Evolutionary conservation across 1,140 invertebrate species (phyloP).

Genomic region (Bombus superbus): DNA sequence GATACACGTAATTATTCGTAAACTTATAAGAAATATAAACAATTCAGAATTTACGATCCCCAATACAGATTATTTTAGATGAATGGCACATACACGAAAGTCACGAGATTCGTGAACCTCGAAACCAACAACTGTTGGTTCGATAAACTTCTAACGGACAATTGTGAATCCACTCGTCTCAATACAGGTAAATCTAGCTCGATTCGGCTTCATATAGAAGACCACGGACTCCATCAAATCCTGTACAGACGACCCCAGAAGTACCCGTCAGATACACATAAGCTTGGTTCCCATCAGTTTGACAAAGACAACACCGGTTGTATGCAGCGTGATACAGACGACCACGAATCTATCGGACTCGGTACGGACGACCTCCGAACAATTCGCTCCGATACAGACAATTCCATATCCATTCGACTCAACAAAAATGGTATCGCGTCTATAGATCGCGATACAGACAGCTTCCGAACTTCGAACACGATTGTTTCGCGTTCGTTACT

Average conservation of each 20-base stretch:
- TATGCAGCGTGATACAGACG: not conserved
- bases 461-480: not conserved
- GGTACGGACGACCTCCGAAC: not conserved
- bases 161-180: not conserved
- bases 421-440: not conserved
- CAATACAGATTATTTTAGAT: not conserved
- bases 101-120: not conserved
- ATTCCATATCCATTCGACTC: not conserved
- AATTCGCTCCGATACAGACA: not conserved
- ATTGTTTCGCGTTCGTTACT: not conserved
- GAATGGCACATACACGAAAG: not conserved
- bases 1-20: not conserved
- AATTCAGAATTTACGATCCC: not conserved
- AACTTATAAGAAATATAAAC: not conserved
- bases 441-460: not conserved
- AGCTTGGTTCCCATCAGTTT: not conserved
- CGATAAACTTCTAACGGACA: conserved; percentile 10
- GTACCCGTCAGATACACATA: not conserved
- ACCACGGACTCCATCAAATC: not conserved
- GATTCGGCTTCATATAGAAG: not conserved
- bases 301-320: not conserved
- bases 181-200: not conserved
- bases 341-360: not conserved
- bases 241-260: not conserved
- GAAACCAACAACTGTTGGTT: conserved; percentile 3